Evolutionary conservation across 2,888 invertebrate species (phyloP).

Genomic region (Cetonia aurata): DNA sequence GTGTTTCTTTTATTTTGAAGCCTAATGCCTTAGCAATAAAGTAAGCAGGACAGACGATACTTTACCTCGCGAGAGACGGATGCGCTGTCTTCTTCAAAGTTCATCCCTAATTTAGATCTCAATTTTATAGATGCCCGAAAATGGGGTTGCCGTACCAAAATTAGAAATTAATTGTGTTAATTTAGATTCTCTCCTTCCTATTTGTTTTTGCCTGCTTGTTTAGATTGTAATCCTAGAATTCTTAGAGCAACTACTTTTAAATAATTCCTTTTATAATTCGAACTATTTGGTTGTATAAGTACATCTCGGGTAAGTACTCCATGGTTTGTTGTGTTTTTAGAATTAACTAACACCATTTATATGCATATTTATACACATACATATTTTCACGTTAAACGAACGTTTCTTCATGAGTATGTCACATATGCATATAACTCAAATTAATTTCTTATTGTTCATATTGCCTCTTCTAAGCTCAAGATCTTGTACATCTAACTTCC

Average conservation of each 20-base stretch:
- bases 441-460: conserved; percentile 34
- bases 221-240: too few relatives aligned
- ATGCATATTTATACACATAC: neutral
- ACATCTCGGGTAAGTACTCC: too few relatives aligned
- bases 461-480: conserved; percentile 18
- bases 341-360: neutral
- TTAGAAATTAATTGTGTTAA: conserved; percentile 20
- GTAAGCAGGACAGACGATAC: conserved; percentile 1
- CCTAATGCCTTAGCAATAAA: conserved; percentile 12
- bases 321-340: neutral
- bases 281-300: too few relatives aligned
- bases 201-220: too few relatives aligned
- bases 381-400: neutral
- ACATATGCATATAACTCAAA: conserved; percentile 27
- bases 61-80: conserved; percentile 15
- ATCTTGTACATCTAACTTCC: conserved; percentile 33
- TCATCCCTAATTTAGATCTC: conserved; percentile 13
- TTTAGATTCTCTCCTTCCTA: neutral
- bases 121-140: neutral
- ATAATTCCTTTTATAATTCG: too few relatives aligned
- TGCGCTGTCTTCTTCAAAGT: conserved; percentile 16
- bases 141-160: conserved; percentile 3
- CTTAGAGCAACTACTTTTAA: too few relatives aligned
- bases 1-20: conserved; percentile 33
- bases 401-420: neutral